These are phyloP conservation scores for Saccopteryx bilineata DNA, from an alignment of 2,113 vertebrate species.

Conservation along the genomic window DNA sequence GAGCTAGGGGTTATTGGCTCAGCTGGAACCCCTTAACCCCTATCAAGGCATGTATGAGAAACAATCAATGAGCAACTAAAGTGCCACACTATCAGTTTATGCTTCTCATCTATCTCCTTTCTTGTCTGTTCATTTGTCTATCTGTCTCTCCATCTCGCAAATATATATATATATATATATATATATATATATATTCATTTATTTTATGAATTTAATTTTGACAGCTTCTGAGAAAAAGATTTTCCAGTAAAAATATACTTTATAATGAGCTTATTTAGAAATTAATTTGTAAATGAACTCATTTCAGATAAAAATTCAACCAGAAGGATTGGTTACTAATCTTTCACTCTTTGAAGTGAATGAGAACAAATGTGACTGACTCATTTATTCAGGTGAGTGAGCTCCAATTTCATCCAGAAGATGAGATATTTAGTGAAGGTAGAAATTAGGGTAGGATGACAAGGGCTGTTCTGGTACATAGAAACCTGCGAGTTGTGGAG, in stretches of 20 bases:
- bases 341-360: not conserved
- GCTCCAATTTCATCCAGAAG: not conserved
- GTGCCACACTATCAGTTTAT: too few species aligned
- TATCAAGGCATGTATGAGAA: too few species aligned
- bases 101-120: too few species aligned
- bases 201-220: not conserved
- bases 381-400: not conserved
- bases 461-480: not conserved
- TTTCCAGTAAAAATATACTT: not conserved
- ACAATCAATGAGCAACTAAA: too few species aligned
- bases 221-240: not conserved
- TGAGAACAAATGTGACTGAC: not conserved
- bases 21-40: too few species aligned
- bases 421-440: not conserved
- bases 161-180: not conserved
- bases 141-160: too few species aligned
- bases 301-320: not conserved
- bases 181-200: not conserved
- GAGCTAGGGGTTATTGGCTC: too few species aligned
- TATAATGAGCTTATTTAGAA: not conserved
- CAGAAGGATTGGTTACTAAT: not conserved
- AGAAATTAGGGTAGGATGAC: not conserved
- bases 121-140: too few species aligned
- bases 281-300: conserved; percentile 22
- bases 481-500: not conserved